Percentiles rank a stretch among this genome's conserved stretches.
phyloP scores from a whole-genome alignment of 2,888 invertebrate genomes.

The Drosophila antonietae region DNA sequence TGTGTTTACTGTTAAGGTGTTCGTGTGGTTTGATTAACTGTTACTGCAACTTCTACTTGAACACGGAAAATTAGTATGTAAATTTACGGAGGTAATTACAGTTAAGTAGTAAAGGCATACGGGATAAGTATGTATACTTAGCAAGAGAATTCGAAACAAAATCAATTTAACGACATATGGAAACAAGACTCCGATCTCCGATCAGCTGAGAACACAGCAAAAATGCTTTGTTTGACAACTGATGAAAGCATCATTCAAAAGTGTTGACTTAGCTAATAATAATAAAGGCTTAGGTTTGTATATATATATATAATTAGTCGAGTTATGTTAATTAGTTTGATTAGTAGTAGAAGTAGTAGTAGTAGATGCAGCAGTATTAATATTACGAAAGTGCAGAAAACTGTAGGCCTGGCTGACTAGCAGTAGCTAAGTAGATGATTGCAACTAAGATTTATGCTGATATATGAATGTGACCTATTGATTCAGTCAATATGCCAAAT shows the following conservation, averaged over 20 bases:
- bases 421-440: constrained; percentile 15
- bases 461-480: background rate
- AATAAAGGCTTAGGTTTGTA: constrained; percentile 15
- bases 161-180: constrained; percentile 51
- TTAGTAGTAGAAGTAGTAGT: background rate
- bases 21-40: constrained; percentile 32
- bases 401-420: constrained; percentile 31
- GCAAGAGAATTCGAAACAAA: constrained; percentile 51
- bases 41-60: constrained; percentile 75
- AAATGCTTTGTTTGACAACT: constrained; percentile 24
- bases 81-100: constrained; percentile 37
- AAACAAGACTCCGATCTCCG: constrained; percentile 25
- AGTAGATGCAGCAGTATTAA: constrained; percentile 34
- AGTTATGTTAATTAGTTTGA: constrained; percentile 27
- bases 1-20: constrained; percentile 26
- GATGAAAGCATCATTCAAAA: constrained; percentile 34
- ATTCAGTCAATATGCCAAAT: background rate
- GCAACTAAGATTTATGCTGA: constrained; percentile 1
- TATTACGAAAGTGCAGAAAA: constrained; percentile 56
- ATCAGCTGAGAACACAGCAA: constrained; percentile 43
- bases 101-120: constrained; percentile 59
- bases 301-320: constrained; percentile 20
- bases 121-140: constrained; percentile 29
- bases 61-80: constrained; percentile 49
- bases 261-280: background rate